Evolutionary conservation across 2,888 invertebrate genomes (phyloP), one percentile per base, ranked within the genome.

Genomic region (Cactoblastis cactorum): DNA sequence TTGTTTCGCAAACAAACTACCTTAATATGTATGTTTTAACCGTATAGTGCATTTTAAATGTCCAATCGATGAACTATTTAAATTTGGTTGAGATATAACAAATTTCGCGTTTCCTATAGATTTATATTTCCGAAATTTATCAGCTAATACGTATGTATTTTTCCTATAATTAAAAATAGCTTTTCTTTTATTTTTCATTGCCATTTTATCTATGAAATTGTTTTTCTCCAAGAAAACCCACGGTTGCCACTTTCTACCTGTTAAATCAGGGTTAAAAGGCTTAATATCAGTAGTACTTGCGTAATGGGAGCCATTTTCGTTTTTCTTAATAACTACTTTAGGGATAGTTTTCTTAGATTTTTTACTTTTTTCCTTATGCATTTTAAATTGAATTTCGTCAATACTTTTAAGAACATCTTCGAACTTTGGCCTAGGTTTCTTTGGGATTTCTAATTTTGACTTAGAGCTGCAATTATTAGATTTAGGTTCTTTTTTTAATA

Each of bases 341-440:
- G 90, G 90, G 57, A 90, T 75, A 45, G 64, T 52, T 58, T 73
- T 80, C 63, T 83, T 88, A 28, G 56, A 32, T 61, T 81, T 85
- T 69, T 80, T 88, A 49, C 58, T 66, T 53, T 84, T 84, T 65
- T 80, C 80, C 72, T 80, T 88, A 55, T 80, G 82, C 66, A 64
- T 80, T 73, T 83, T 81, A 59, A 80, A 77, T 64, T 87, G 84
- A 51, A 86, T 74, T 74, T 89, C 86, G 59, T 90, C 90, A 57
- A 90, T 87, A 67, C 80, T 89, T 75, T 84, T 89, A 49, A 90
- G 77, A 49, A 90, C 90, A 67, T 90, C 90, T 72, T 90, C 90
- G 67, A 90, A 90, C 67, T 84, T 89, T 45, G 87, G 90, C 67
- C 89, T 90, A 51, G 66, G 61, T 67, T 87, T 88, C 63, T 83